These are phyloP conservation scores for Protonibea diacanthus DNA, from an alignment of 2,797 vertebrate species.

Conservation along the genomic window DNA sequence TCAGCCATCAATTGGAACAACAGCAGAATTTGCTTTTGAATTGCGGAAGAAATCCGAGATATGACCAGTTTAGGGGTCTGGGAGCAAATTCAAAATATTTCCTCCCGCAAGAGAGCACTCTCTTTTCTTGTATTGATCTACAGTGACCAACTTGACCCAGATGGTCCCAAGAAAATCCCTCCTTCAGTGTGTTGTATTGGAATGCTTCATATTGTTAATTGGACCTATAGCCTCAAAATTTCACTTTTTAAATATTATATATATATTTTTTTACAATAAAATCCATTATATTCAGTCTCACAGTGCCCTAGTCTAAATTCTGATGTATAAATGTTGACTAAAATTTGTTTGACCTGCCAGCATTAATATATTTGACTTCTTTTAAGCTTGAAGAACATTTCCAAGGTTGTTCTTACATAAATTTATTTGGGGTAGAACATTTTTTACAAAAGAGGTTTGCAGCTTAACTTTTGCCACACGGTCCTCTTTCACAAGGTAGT, in stretches of 20 bases:
- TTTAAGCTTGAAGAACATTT: slow-evolving; percentile 18
- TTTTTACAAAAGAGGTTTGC: slow-evolving; percentile 6
- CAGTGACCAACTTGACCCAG: neutral
- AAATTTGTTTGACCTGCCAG: neutral
- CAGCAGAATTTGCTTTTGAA: neutral
- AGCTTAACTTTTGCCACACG: neutral
- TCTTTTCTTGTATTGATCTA: neutral
- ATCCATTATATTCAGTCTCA: neutral
- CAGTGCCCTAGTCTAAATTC: neutral
- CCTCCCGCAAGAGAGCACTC: neutral
- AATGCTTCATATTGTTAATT: too few relatives aligned
- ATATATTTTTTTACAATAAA: neutral
- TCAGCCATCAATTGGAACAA: too few relatives aligned
- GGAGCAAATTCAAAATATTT: neutral
- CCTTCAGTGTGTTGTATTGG: neutral
- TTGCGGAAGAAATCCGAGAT: neutral
- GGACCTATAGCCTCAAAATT: neutral
- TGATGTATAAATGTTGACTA: neutral
- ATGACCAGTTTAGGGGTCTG: neutral
- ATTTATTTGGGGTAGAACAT: neutral
- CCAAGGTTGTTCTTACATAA: slow-evolving; percentile 24
- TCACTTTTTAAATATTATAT: neutral
- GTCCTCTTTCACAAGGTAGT: slow-evolving; percentile 27
- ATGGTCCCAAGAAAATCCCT: neutral
- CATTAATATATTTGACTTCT: neutral